A percentile compares a stretch with the other conserved stretches of the same genome.
Evolutionary conservation across 2,888 invertebrate genomes (phyloP).

Genomic region (Eurois occulta): DNA sequence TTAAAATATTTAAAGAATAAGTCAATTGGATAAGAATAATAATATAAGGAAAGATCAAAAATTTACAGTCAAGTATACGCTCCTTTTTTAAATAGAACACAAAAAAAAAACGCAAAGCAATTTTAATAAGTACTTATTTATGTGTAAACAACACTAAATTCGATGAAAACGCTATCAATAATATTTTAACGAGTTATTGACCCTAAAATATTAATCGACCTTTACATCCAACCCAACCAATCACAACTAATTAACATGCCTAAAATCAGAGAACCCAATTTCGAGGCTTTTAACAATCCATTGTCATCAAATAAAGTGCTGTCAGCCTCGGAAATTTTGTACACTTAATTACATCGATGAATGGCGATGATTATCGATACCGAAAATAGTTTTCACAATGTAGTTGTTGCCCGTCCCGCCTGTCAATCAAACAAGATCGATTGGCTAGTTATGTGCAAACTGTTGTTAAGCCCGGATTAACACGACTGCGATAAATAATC

Average conservation of each 20-base stretch:
- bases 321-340: constrained; percentile 30
- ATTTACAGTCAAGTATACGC: neutral
- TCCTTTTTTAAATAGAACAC: neutral
- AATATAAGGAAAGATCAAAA: neutral
- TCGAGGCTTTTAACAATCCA: constrained; percentile 44
- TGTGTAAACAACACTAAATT: neutral
- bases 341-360: constrained; percentile 46
- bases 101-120: neutral
- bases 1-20: neutral
- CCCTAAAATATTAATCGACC: constrained; percentile 13
- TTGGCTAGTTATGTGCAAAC: constrained; percentile 81
- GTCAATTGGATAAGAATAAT: too few species aligned
- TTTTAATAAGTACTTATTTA: neutral
- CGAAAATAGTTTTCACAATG: constrained; percentile 60
- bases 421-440: constrained; percentile 83
- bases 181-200: neutral
- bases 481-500: constrained; percentile 80
- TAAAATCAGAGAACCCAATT: constrained; percentile 50
- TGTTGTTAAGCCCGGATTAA: constrained; percentile 80
- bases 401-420: constrained; percentile 67
- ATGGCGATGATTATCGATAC: constrained; percentile 45
- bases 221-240: constrained; percentile 25
- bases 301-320: constrained; percentile 52
- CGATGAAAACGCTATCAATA: neutral
- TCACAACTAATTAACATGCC: constrained; percentile 53